phyloP scores from a whole-genome alignment of 92 coral and sea anemone genomes.

The Epizoanthus fatuus region DNA sequence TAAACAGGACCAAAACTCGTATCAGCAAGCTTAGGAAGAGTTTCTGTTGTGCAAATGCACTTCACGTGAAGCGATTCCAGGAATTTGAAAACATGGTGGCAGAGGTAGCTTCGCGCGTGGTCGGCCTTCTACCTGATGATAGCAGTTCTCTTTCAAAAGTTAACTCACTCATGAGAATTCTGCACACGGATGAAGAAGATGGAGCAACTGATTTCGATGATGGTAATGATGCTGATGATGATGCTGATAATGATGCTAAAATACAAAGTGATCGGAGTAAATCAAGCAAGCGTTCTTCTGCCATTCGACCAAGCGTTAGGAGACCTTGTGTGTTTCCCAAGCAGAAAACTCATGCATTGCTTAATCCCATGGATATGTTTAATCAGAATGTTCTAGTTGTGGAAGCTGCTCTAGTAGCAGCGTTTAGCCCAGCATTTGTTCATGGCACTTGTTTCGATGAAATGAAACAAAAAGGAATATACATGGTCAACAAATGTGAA shows the following conservation, averaged over 20 bases:
- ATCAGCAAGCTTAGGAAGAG: conserved; percentile 21
- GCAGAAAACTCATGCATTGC: background rate
- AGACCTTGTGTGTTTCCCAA: background rate
- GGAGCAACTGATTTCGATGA: background rate
- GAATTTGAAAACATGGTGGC: conserved; percentile 50
- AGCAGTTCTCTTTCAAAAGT: conserved; percentile 13
- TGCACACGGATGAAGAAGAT: conserved; percentile 30
- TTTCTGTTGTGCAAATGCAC: conserved; percentile 16
- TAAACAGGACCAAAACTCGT: conserved; percentile 12
- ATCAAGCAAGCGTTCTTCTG: background rate
- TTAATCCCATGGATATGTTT: conserved; percentile 1
- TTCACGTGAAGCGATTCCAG: conserved; percentile 32
- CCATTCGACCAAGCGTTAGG: background rate
- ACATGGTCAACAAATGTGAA: conserved; percentile 36
- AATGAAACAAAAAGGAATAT: background rate
- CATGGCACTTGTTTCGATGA: conserved; percentile 33
- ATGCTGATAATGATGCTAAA: background rate
- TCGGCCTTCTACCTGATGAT: conserved; percentile 7
- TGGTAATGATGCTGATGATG: background rate
- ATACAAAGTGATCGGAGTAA: background rate
- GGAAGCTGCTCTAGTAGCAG: conserved; percentile 22
- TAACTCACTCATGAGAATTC: conserved; percentile 23
- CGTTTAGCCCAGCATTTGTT: conserved; percentile 43
- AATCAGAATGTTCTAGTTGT: background rate
- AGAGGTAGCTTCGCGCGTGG: conserved; percentile 38